Conservation (phyloP, 1,140 invertebrate genomes). For the Atta texana region DNA sequence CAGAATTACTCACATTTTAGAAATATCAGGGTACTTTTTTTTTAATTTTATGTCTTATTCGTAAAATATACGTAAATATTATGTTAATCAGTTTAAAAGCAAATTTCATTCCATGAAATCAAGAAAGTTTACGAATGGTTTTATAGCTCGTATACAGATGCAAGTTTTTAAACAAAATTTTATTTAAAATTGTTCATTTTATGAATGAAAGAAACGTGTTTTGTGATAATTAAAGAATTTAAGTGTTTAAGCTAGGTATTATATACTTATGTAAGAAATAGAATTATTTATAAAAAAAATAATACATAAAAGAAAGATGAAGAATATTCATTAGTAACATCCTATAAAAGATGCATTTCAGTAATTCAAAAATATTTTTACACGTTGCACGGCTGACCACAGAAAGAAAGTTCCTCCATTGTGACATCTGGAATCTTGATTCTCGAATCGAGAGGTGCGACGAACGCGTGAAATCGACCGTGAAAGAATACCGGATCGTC, state of each 20-base stretch:
- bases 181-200: neutral
- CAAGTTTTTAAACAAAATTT: neutral
- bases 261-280: neutral
- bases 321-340: neutral
- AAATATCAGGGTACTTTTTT: neutral
- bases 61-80: neutral
- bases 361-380: slow-evolving; percentile 46
- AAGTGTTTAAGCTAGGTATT: neutral
- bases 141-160: neutral
- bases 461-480: slow-evolving; percentile 68
- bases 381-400: neutral
- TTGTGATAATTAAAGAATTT: neutral
- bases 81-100: neutral
- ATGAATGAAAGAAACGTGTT: neutral
- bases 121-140: neutral
- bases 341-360: neutral
- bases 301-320: neutral
- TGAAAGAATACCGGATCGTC: slow-evolving; percentile 63
- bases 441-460: slow-evolving; percentile 63
- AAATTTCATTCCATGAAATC: neutral
- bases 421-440: slow-evolving; percentile 60
- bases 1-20: neutral
- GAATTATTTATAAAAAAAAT: neutral
- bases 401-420: slow-evolving; percentile 59
- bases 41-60: neutral